Evolutionary conservation across 2,888 invertebrate genomes (phyloP).

Genomic region (Tetramorium bicarinatum): DNA sequence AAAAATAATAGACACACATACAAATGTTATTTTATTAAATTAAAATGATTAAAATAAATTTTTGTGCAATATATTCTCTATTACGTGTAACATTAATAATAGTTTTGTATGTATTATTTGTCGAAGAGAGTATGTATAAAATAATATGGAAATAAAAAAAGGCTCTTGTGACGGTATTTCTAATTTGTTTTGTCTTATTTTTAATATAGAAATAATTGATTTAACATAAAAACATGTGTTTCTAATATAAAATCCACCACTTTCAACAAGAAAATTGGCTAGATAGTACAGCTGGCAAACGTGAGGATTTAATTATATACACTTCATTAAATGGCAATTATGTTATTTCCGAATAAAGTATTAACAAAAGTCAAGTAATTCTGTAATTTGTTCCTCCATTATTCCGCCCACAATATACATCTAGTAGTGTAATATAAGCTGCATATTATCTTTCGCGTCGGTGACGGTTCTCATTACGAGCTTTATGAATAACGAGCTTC

Average conservation of each 20-base stretch:
- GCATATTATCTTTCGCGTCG: constrained; percentile 48
- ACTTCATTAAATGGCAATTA: constrained; percentile 20
- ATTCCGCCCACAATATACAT: constrained; percentile 44
- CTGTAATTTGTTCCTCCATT: constrained; percentile 33
- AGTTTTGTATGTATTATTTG: constrained; percentile 9
- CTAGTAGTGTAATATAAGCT: constrained; percentile 47
- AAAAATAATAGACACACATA: neutral
- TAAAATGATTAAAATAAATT: neutral
- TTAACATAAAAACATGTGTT: neutral
- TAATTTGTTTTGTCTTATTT: neutral
- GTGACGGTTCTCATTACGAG: constrained; percentile 52
- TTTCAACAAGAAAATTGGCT: constrained; percentile 6
- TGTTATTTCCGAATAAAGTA: neutral
- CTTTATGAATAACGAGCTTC: constrained; percentile 52
- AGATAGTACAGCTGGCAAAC: neutral
- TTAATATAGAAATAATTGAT: neutral
- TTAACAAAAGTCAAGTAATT: neutral
- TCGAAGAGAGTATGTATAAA: neutral
- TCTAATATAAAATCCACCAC: neutral
- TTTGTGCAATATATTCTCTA: neutral
- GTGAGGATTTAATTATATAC: constrained; percentile 11
- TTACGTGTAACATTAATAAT: neutral
- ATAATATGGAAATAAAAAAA: constrained; percentile 1
- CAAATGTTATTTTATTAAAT: neutral
- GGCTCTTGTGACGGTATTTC: neutral